Base-by-base conservation (phyloP, 2,113 vertebrate species). In the Clarias macrocephalus region DNA sequence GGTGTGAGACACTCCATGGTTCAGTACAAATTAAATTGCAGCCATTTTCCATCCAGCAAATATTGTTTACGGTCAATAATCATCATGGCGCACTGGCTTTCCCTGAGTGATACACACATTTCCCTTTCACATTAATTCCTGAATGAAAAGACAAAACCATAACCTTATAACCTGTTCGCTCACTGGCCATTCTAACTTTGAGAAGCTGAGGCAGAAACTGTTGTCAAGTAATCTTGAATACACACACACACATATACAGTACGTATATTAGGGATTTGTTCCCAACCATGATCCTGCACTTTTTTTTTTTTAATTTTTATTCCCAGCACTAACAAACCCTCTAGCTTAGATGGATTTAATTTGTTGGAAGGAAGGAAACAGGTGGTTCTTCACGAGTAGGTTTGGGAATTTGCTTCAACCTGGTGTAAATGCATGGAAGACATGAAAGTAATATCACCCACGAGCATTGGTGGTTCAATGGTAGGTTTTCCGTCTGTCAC, bases 51-150 rank as follows among this genome's bases (percentile, higher is more conserved):
- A 70, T 21, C 85, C 2, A 37, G 85, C 63, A 48, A 48, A 8
- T 48, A 48, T 80, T 86, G 62, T 77, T 86, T 86, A 86, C n/a
- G 48, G 37, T 56, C 82, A 33, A 56, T 84, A 84, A 84, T 84
- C 66, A 63, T 52, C 42, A 33, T 25, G 42, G 59, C 59, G 25
- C 42, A 2, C 59, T 13, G 6, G 52, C 18, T 33, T 59, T 68
- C 19, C 25, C 57, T 81, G 75, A 57, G 13, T 19, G 76, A 79
- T 57, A 3, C n/a, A 30, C 18, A 57, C 8, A 18, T 30, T 16
- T 79, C 54, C 52, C 25, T 79, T 79, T 28, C 2, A 9, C 18
- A 56, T 56, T 8, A 8, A 8, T 57, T 16, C 3, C 16, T 19
- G 18, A 60, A 33, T 80, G 3, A 81, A 37, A 42, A 37, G 9